These are phyloP conservation scores for Choristoneura fumiferana DNA, from an alignment of 1,140 invertebrate species.

Conservation along the genomic window DNA sequence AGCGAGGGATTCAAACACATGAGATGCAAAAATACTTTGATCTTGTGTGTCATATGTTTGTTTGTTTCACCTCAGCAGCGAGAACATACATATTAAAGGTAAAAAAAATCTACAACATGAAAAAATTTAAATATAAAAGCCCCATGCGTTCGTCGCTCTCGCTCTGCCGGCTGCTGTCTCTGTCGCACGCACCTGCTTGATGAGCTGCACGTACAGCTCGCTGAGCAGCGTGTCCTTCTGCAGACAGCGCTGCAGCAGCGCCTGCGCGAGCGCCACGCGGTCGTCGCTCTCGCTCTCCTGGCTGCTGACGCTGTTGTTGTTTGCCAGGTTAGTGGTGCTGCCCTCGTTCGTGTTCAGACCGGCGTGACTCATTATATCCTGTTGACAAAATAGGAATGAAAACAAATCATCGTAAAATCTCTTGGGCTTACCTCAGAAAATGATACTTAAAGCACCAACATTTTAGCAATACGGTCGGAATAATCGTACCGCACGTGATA, in stretches of 20 bases:
- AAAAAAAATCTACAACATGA: neutral
- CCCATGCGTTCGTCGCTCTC: no score
- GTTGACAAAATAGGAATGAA: no score
- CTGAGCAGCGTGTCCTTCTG: constrained; percentile 91
- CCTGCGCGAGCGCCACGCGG: constrained; percentile 92
- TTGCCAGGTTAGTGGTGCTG: constrained; percentile 70
- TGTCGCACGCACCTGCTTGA: constrained; percentile 78
- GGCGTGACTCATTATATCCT: constrained; percentile 79
- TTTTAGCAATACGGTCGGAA: no score
- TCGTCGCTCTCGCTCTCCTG: constrained; percentile 86
- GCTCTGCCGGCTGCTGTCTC: neutral
- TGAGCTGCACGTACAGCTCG: constrained; percentile 95
- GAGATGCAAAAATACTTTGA: no score
- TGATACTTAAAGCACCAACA: no score
- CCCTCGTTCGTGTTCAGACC: constrained; percentile 60
- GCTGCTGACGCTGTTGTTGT: constrained; percentile 70
- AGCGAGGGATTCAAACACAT: no score
- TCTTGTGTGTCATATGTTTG: no score
- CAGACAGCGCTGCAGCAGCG: constrained; percentile 93
- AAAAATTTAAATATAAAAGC: neutral
- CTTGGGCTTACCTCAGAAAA: no score
- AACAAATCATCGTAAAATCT: no score
- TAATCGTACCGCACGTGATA: no score
- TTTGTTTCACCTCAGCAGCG: no score
- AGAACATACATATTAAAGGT: no score